Evolutionary conservation across 2,888 invertebrate genomes (phyloP), one percentile per base, ranked within the genome.

Genomic region (Acanthopleura granulata): DNA sequence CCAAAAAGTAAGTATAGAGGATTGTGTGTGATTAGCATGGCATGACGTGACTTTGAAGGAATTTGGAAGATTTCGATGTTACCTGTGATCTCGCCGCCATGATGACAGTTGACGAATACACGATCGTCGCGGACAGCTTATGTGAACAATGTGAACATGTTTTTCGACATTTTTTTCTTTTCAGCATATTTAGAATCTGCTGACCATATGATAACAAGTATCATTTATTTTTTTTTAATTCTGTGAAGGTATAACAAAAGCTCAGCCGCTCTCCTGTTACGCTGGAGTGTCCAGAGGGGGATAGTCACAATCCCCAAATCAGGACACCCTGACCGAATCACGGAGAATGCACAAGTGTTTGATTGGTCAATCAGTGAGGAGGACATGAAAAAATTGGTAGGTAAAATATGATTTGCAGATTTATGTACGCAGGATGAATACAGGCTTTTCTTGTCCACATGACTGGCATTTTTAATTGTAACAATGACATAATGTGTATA

Each of bases 281-380:
- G 86, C 18, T 87, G 84, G 83, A 79, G 83, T 74, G 80, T 87
- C 0, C 86, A 86, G 76, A 81, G 79, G 18, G 84, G 85, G 0
- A 84, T 79, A 62, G 83, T 87, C 72, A 86, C 86, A 16, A 87
- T 87, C 70, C 87, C 87, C n/a, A 86, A 84, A 74, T 80, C 86
- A 18, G 69, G 76, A 12, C 75, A 80, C 15, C 70, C 73, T 14
- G 75, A 78, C 9, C 71, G 84, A 75, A 78, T 87, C 29, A 57
- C 73, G 16, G 84, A 83, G 70, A 86, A 87, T 75, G 72, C 80
- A 0, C 73, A 81, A 14, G 84, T 87, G 18, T 86, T 87, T 74
- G 82, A 83, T 74, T 86, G 83, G 79, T 73, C 75, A 9, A 74
- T 87, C 25, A 57, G 76, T n/a, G 79, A 83, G 6, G 80, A 81